A percentile compares a stretch with the other conserved stretches of the same genome.
These are phyloP conservation scores for Drosophila yooni DNA, from an alignment of 2,888 invertebrate genomes.

Conservation along the genomic window DNA sequence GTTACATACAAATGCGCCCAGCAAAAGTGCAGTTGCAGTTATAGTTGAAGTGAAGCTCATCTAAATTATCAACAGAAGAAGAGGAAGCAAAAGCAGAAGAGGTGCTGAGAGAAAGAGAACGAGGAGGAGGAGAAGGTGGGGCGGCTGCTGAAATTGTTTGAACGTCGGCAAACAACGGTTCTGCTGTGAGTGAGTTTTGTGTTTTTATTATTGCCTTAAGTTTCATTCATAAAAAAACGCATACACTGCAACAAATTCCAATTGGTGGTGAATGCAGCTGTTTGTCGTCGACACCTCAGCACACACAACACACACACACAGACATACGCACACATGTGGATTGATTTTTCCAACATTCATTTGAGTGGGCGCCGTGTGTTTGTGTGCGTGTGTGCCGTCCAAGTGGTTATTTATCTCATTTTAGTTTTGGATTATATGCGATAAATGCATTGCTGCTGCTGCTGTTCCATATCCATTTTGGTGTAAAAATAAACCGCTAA, in stretches of 20 bases:
- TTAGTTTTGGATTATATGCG: constrained; percentile 60
- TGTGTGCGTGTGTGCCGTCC: constrained; percentile 31
- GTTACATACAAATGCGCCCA: constrained; percentile 20
- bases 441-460: constrained; percentile 58
- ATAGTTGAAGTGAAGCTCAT: constrained; percentile 51
- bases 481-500: constrained; percentile 56
- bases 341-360: constrained; percentile 72
- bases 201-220: constrained; percentile 22
- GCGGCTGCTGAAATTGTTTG: background rate
- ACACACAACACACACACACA: constrained; percentile 17
- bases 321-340: constrained; percentile 65
- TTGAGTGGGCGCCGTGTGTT: constrained; percentile 12
- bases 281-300: constrained; percentile 45
- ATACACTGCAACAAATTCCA: constrained; percentile 47
- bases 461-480: constrained; percentile 48
- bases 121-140: constrained; percentile 7
- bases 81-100: constrained; percentile 14
- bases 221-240: constrained; percentile 72
- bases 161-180: constrained; percentile 63
- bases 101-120: background rate
- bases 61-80: constrained; percentile 30
- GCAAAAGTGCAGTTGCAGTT: constrained; percentile 60
- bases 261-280: constrained; percentile 61
- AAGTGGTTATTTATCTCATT: constrained; percentile 61
- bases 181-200: constrained; percentile 67